Evolutionary conservation across 1,140 invertebrate genomes (phyloP), one percentile per base, ranked within the genome.

Genomic region (Hirudo medicinalis): DNA sequence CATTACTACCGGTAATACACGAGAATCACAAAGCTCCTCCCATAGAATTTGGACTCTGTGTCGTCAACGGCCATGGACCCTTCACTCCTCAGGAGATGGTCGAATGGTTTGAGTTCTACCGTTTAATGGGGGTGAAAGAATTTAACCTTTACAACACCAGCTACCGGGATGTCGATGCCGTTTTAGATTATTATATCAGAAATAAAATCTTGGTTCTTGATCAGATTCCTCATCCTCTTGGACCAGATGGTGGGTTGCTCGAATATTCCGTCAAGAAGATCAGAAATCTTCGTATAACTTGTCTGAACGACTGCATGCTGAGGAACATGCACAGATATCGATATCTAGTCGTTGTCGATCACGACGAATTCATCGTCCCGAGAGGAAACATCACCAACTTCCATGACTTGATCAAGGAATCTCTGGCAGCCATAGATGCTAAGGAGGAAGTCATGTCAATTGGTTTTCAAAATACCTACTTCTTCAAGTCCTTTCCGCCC

Each of bases 331-430:
- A n/a, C n/a, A n/a, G n/a, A n/a, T n/a, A n/a, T n/a, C n/a, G n/a
- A n/a, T n/a, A n/a, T n/a, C n/a, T n/a, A n/a, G n/a, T n/a, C n/a
- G n/a, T n/a, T n/a, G n/a, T n/a, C n/a, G n/a, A n/a, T n/a, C n/a
- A n/a, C n/a, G n/a, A n/a, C n/a, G n/a, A n/a, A n/a, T 90, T 90
- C 76, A 90, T 94, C 73, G 85, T 94, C 74, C 91, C 92, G 0
- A 86, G 67, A n/a, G 20, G 40, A 5, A n/a, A 69, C 40, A 27
- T 22, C 27, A 43, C 68, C 32, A 40, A 68, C 67, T 68, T 29
- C 22, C 36, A 29, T 22, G 67, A 72, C 5, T 20, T 72, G 29
- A 25, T 74, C 15, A 17, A 57, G 68, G 40, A 40, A 40, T 40
- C 40, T 40, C 20, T 29, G 43, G 15, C 4, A n/a, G 67, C n/a